These are phyloP conservation scores for Parauchenoglanis ngamensis DNA, from an alignment of 2,797 vertebrate species.

Conservation along the genomic window DNA sequence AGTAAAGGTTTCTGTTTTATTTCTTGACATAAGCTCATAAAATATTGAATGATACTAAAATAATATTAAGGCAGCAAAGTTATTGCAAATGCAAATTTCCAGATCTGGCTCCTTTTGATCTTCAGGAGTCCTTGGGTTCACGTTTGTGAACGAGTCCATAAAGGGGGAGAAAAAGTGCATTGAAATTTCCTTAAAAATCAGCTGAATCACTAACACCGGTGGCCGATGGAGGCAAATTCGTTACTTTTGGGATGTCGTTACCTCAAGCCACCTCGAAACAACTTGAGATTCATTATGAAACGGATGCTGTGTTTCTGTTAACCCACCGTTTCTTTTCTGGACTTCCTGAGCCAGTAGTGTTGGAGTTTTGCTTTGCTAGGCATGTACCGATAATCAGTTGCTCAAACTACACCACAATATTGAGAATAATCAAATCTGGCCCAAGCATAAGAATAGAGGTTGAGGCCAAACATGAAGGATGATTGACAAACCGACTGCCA, in stretches of 20 bases:
- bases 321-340: background rate
- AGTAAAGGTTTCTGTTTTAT: slow-evolving; percentile 1
- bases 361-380: background rate
- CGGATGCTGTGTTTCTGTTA: too few relatives aligned
- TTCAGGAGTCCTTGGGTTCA: slow-evolving; percentile 30
- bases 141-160: background rate
- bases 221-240: background rate
- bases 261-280: background rate
- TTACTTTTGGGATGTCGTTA: background rate
- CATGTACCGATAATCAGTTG: background rate
- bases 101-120: slow-evolving; percentile 1
- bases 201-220: slow-evolving; percentile 24
- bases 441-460: background rate
- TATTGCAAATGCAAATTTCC: slow-evolving; percentile 3
- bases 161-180: slow-evolving; percentile 33
- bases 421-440: background rate
- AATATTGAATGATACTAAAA: slow-evolving; percentile 12
- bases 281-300: background rate
- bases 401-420: background rate
- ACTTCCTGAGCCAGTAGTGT: background rate
- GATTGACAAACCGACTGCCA: background rate
- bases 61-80: slow-evolving; percentile 1
- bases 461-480: background rate
- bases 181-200: slow-evolving; percentile 46
- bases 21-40: background rate